Conservation (phyloP, 2,797 vertebrate species). For the Lepus townsendii region DNA sequence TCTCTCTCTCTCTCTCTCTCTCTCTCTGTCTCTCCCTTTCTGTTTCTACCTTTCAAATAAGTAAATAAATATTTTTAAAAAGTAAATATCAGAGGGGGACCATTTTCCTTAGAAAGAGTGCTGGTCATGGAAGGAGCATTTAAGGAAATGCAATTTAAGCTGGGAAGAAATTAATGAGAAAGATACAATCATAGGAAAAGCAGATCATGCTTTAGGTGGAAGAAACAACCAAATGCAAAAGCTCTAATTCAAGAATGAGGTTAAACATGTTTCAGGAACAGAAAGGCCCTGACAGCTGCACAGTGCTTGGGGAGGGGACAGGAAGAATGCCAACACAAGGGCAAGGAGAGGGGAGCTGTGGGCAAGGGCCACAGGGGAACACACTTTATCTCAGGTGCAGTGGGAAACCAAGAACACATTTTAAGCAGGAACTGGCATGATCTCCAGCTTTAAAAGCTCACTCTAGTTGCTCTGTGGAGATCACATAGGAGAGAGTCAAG, state of each 20-base stretch:
- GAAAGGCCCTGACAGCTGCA: background rate
- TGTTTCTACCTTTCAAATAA: no score
- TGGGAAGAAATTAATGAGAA: constrained; percentile 7
- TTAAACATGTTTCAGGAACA: background rate
- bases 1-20: no score
- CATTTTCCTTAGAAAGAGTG: background rate
- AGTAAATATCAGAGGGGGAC: background rate
- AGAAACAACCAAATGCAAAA: background rate
- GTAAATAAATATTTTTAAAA: no score
- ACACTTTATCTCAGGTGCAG: background rate
- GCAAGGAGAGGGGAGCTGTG: background rate
- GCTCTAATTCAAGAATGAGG: background rate
- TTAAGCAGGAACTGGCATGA: background rate
- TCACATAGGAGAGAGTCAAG: background rate
- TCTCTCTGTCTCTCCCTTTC: no score
- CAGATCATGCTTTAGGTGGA: background rate
- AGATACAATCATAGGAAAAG: background rate
- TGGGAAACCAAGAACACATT: background rate
- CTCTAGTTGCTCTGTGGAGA: background rate
- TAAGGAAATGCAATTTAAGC: background rate
- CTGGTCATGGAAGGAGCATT: background rate
- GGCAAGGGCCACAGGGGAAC: background rate
- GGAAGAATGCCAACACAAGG: background rate
- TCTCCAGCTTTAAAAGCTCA: background rate
- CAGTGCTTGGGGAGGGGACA: background rate